Evolutionary conservation across 2,113 vertebrate species (phyloP).

Genomic region (Ceyx melanurus): DNA sequence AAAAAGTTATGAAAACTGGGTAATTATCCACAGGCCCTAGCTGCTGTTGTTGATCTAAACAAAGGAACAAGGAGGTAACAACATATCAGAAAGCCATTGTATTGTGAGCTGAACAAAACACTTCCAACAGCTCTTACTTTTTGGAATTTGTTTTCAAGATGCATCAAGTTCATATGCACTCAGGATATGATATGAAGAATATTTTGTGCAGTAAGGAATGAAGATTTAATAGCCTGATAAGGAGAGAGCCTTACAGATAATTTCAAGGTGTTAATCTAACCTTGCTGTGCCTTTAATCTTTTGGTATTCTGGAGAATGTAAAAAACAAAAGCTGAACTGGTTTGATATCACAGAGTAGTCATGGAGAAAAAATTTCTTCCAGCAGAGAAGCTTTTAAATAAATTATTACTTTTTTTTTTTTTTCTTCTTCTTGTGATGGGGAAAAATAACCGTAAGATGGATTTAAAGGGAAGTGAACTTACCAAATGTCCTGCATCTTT

Average conservation of each 20-base stretch:
- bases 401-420: conserved; percentile 48
- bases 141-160: background rate
- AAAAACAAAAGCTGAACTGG: conserved; percentile 42
- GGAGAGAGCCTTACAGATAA: conserved; percentile 29
- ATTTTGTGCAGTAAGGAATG: conserved; percentile 15
- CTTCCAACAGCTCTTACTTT: background rate
- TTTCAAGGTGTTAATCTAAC: conserved; percentile 50
- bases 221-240: conserved; percentile 52
- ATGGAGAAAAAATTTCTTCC: conserved; percentile 37
- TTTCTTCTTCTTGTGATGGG: background rate
- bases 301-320: background rate
- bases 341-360: conserved; percentile 34
- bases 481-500: conserved; percentile 46
- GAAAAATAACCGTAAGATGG: conserved; percentile 33
- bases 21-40: background rate
- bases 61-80: background rate
- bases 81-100: background rate
- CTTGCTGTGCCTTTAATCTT: conserved; percentile 50
- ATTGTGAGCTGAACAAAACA: conserved; percentile 20
- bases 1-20: background rate
- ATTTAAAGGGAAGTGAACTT: conserved; percentile 54
- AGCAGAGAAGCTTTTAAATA: conserved; percentile 54
- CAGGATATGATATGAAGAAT: background rate
- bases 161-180: background rate
- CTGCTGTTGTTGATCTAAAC: background rate